Evolutionary conservation across 1,140 invertebrate genomes (phyloP).

Genomic region (Aphidius gifuensis): DNA sequence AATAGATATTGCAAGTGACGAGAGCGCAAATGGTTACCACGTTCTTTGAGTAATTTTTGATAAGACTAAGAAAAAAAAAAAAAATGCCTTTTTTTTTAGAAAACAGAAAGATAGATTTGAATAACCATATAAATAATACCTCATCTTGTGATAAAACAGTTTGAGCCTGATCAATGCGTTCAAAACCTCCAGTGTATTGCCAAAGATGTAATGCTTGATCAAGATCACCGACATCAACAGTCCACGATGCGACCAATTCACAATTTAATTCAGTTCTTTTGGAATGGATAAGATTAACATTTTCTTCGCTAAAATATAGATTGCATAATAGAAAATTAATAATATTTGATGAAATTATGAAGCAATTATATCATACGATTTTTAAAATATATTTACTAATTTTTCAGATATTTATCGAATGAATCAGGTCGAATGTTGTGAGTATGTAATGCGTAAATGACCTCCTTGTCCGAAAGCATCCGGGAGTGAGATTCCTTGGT

Average conservation of each 20-base stretch:
- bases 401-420: constrained; percentile 79
- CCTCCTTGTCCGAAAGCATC: constrained; percentile 91
- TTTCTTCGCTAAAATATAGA: constrained; percentile 66
- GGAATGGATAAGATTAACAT: constrained; percentile 73
- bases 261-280: constrained; percentile 68
- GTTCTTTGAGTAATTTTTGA: constrained; percentile 72
- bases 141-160: constrained; percentile 68
- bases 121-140: constrained; percentile 53
- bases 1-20: constrained; percentile 90
- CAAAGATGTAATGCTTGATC: constrained; percentile 95
- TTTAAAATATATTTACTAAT: constrained; percentile 76
- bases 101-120: constrained; percentile 2
- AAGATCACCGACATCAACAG: constrained; percentile 92
- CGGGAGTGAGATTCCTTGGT: constrained; percentile 93
- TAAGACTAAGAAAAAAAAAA: constrained; percentile 66
- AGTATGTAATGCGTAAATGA: constrained; percentile 90
- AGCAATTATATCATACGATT: too few species aligned
- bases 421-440: constrained; percentile 89
- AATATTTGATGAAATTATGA: background rate
- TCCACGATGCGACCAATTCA: constrained; percentile 81
- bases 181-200: constrained; percentile 90
- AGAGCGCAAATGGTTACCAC: constrained; percentile 80
- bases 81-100: background rate
- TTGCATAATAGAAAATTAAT: background rate
- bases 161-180: constrained; percentile 79